Percentiles rank a stretch among this genome's conserved stretches.
These are phyloP conservation scores for Elanus axillaris DNA, from an alignment of 2,113 vertebrate genomes.

Conservation along the genomic window DNA sequence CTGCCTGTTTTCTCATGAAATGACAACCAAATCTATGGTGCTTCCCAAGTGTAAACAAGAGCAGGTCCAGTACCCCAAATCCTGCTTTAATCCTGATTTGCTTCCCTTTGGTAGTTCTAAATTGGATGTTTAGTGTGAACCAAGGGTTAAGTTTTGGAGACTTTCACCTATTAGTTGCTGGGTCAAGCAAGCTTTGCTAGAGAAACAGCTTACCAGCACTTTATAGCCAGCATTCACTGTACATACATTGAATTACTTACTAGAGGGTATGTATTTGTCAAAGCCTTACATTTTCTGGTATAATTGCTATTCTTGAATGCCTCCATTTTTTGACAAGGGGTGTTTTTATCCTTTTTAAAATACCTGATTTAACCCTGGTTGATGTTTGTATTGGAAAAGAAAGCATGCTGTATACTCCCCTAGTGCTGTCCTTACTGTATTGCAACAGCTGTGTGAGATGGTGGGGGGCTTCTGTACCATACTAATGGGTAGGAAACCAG, in stretches of 20 bases:
- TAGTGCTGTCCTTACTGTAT: neutral
- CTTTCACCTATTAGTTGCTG: neutral
- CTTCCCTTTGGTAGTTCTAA: neutral
- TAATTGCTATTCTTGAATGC: conserved; percentile 48
- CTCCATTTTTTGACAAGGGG: conserved; percentile 65
- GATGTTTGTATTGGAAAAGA: conserved; percentile 56
- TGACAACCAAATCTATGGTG: neutral
- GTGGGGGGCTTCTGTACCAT: neutral
- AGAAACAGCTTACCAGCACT: neutral
- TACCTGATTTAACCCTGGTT: conserved; percentile 40
- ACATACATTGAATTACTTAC: conserved; percentile 23
- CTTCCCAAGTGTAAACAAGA: neutral
- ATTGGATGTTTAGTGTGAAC: neutral
- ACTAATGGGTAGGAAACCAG: conserved; percentile 43
- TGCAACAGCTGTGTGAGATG: conserved; percentile 32
- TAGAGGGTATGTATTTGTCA: conserved; percentile 38
- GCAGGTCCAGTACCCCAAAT: neutral
- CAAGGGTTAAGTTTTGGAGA: neutral
- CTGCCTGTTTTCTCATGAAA: neutral
- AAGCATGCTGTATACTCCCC: conserved; percentile 39
- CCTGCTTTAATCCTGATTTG: neutral
- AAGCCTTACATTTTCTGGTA: conserved; percentile 60
- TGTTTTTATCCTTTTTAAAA: conserved; percentile 70
- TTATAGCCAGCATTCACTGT: conserved; percentile 52
- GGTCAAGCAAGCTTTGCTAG: neutral